phyloP scores from a whole-genome alignment of 2,888 invertebrate species.

The Chouioia cunea region DNA sequence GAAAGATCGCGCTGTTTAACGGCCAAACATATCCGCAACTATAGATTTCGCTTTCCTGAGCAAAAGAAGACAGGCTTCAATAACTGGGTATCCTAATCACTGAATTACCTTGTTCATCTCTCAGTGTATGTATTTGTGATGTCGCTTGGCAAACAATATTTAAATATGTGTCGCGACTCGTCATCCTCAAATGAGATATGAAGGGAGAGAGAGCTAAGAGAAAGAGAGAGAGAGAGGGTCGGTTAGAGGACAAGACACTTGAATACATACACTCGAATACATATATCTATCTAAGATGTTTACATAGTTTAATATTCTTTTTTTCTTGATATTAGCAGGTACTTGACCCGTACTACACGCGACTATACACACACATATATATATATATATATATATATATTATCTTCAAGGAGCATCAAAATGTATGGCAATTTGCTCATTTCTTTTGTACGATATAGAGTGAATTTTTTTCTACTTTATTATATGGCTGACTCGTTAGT shows the following conservation, averaged over 20 bases:
- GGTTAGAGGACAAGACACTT: too few species aligned
- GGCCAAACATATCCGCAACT: slow-evolving; percentile 33
- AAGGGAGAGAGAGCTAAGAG: slow-evolving; percentile 14
- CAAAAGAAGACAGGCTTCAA: slow-evolving; percentile 23
- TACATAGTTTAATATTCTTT: too few species aligned
- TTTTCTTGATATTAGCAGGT: too few species aligned
- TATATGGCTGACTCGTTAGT: too few species aligned
- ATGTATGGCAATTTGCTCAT: slow-evolving; percentile 4
- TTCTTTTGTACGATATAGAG: too few species aligned
- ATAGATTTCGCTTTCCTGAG: neutral
- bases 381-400: too few species aligned
- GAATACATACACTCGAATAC: too few species aligned
- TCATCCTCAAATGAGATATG: too few species aligned
- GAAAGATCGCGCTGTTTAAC: slow-evolving; percentile 53
- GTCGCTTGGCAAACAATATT: slow-evolving; percentile 35
- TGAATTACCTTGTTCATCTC: slow-evolving; percentile 12
- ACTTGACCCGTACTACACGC: neutral
- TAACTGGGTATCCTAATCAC: slow-evolving; percentile 24
- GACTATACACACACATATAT: slow-evolving; percentile 3
- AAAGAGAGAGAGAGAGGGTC: neutral
- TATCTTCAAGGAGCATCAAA: neutral
- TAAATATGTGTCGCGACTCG: neutral
- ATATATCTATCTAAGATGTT: too few species aligned
- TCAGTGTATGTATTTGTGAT: slow-evolving; percentile 11
- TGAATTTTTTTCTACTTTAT: too few species aligned